A percentile compares a stretch with the other conserved stretches of the same genome.
These are phyloP conservation scores for Galerucella nymphaeae DNA, from an alignment of 2,888 invertebrate genomes.

Conservation along the genomic window DNA sequence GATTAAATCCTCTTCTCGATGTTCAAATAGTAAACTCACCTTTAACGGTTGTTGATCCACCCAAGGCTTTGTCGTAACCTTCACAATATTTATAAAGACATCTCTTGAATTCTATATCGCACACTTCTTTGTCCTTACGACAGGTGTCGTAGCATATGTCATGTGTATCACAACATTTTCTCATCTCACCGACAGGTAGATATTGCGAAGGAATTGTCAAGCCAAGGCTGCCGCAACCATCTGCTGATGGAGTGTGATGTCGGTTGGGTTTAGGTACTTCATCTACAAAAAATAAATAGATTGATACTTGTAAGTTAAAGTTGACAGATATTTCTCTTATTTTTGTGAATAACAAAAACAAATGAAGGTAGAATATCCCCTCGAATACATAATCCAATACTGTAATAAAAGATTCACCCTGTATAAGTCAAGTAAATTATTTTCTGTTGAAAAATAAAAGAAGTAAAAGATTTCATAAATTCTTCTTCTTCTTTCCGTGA, in stretches of 20 bases:
- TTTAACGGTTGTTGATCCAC: slow-evolving; percentile 75
- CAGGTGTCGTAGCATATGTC: slow-evolving; percentile 94
- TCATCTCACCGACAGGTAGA: slow-evolving; percentile 83
- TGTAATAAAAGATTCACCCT: too few species aligned
- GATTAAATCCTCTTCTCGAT: too few species aligned
- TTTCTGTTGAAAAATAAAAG: too few species aligned
- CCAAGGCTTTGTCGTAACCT: slow-evolving; percentile 72
- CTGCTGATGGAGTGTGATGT: slow-evolving; percentile 78
- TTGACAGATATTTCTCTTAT: too few species aligned
- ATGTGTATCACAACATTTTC: slow-evolving; percentile 86
- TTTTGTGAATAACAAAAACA: too few species aligned
- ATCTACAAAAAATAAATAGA: slow-evolving; percentile 64
- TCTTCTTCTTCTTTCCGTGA: too few species aligned
- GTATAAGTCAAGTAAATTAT: too few species aligned
- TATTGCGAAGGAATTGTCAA: slow-evolving; percentile 77
- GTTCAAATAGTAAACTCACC: slow-evolving; percentile 59
- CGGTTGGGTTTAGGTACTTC: slow-evolving; percentile 75
- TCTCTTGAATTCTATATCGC: slow-evolving; percentile 87
- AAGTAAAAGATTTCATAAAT: too few species aligned
- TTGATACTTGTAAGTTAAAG: too few species aligned
- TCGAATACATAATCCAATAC: too few species aligned
- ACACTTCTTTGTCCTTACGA: slow-evolving; percentile 84
- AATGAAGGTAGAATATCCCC: too few species aligned
- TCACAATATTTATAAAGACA: slow-evolving; percentile 88
- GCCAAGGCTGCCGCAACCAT: slow-evolving; percentile 89